Evolutionary conservation across 2,888 invertebrate genomes (phyloP), one percentile per base, ranked within the genome.

Genomic region (Geophilus truncorum): DNA sequence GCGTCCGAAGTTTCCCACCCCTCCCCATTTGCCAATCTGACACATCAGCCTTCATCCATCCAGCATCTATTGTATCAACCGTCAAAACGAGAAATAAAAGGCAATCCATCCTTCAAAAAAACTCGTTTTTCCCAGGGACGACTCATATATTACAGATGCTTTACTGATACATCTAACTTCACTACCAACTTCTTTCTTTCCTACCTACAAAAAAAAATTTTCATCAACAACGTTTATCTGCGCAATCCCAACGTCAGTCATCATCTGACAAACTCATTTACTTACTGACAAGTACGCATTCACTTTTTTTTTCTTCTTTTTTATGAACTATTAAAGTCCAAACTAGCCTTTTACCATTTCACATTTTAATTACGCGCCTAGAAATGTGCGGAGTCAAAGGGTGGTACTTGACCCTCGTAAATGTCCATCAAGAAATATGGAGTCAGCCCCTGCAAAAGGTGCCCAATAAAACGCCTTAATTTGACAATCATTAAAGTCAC

Each of bases 391-490:
- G 18, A 51, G 18, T 51, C 15, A 51, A 51, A 70, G 25, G 28
- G 70, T 70, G 70, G 70, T 70, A 15, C 70, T 28, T n/a, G 25
- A 28, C 70, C 70, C 70, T 70, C 70, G 70, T 70, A 70, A 70
- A 70, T 28, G 70, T 70, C 70, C 70, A 70, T 70, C 70, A 70
- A 70, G 28, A 70, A 70, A 70, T 25, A 70, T 70, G 12, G 70
- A 70, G 70, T 70, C 25, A 70, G 70, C 25, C 28, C 28, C 10
- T 25, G 70, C 70, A 70, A 25, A 70, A 12, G 70, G 28, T 25
- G 70, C 12, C 70, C 1, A 70, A 70, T 70, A 28, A 70, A 70
- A 28, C n/a, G 25, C 10, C 70, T 70, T 70, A 23, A 70, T 70
- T 70, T 70, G 23, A 7, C 70, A 25, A 25, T 6, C 70, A 12